These are phyloP conservation scores for Nautilus pompilius DNA, from an alignment of 1,140 invertebrate species.

Conservation along the genomic window DNA sequence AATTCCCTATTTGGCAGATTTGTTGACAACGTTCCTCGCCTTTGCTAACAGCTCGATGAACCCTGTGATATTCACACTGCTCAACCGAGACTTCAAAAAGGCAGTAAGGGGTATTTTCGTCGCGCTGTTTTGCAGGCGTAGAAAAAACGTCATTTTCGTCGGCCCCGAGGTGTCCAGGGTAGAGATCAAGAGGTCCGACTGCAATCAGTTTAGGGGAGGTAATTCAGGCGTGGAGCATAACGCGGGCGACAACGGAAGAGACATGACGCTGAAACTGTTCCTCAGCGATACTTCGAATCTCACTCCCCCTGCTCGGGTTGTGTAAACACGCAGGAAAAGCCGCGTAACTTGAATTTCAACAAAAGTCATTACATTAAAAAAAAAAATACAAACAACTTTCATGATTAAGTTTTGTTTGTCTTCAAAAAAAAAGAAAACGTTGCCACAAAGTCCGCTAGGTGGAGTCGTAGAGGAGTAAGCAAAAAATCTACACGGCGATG, in stretches of 20 bases:
- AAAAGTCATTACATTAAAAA: too few relatives aligned
- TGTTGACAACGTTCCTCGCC: conserved; percentile 20
- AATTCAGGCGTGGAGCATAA: neutral
- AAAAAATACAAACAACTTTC: too few relatives aligned
- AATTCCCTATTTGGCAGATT: conserved; percentile 17
- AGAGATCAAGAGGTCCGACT: neutral
- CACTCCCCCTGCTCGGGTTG: too few relatives aligned
- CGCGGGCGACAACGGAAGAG: neutral
- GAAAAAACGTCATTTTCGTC: too few relatives aligned
- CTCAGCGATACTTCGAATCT: too few relatives aligned
- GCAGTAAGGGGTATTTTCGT: neutral
- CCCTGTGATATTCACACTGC: conserved; percentile 14
- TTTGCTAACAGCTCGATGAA: conserved; percentile 24
- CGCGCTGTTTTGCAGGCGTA: neutral
- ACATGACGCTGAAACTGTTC: neutral
- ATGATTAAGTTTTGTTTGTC: too few relatives aligned
- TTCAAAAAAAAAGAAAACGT: too few relatives aligned
- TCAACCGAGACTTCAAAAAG: conserved; percentile 15
- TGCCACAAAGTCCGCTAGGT: too few relatives aligned
- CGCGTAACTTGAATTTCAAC: too few relatives aligned
- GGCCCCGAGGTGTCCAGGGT: neutral
- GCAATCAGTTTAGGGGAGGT: neutral
- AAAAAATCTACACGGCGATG: too few relatives aligned
- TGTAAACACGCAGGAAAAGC: too few relatives aligned
- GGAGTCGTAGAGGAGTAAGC: too few relatives aligned